Percentiles rank a stretch among this genome's conserved stretches.
These are phyloP conservation scores for Hafferia zeledoni DNA, from an alignment of 2,797 vertebrate genomes.

Conservation along the genomic window DNA sequence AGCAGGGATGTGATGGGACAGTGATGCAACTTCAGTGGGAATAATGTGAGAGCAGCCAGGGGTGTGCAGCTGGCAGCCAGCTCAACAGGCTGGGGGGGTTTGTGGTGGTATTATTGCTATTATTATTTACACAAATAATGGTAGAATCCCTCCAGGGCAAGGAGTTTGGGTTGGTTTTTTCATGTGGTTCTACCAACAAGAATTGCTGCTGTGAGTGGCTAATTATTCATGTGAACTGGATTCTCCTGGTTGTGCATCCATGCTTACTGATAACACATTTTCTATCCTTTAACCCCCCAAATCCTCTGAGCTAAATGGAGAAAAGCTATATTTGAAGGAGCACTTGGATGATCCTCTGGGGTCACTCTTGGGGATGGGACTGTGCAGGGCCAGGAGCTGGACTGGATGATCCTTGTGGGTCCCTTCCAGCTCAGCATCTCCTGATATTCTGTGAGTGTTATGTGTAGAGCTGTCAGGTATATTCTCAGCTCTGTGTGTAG, in stretches of 20 bases:
- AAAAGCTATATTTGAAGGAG: neutral
- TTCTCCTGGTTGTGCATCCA: neutral
- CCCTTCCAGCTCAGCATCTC: neutral
- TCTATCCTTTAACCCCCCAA: neutral
- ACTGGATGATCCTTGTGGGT: neutral
- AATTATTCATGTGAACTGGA: neutral
- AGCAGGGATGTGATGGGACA: neutral
- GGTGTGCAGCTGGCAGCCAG: neutral
- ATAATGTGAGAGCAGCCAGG: neutral
- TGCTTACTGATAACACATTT: rapidly evolving
- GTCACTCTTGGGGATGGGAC: neutral
- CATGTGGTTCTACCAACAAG: neutral
- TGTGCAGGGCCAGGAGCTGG: neutral
- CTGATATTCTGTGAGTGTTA: neutral
- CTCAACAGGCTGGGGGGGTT: neutral
- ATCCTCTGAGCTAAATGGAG: no score
- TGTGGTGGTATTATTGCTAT: neutral
- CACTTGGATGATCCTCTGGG: neutral
- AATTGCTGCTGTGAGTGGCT: neutral
- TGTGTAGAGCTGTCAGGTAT: neutral
- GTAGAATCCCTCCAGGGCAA: neutral
- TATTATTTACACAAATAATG: neutral
- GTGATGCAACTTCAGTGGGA: rapidly evolving
- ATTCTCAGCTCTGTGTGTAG: neutral
- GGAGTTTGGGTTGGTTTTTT: neutral